Percentiles rank a stretch among this genome's conserved stretches.
Evolutionary conservation across 2,797 vertebrate genomes (phyloP).

Genomic region (Brachymystax lenok): DNA sequence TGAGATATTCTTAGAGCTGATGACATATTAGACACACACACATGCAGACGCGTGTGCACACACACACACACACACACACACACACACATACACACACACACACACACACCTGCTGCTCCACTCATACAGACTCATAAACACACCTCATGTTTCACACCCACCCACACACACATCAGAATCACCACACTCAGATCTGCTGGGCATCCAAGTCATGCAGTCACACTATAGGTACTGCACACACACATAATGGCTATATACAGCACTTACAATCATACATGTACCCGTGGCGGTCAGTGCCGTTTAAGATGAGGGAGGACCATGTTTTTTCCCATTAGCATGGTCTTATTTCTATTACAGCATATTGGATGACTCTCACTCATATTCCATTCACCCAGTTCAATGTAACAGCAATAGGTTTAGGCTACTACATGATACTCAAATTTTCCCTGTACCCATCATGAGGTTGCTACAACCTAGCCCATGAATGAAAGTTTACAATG

Average conservation of each 20-base stretch:
- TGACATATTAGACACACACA: background rate
- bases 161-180: constrained; percentile 36
- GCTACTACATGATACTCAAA: too few relatives aligned
- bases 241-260: background rate
- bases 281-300: too few relatives aligned
- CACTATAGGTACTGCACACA: background rate
- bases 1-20: constrained; percentile 31
- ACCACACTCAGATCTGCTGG: constrained; percentile 43
- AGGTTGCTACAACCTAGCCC: too few relatives aligned
- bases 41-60: background rate
- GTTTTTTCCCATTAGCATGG: too few relatives aligned
- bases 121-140: constrained; percentile 14
- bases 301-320: too few relatives aligned
- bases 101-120: background rate
- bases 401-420: too few relatives aligned
- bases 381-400: too few relatives aligned
- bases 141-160: constrained; percentile 41
- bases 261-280: too few relatives aligned
- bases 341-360: too few relatives aligned
- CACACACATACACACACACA: background rate
- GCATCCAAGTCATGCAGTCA: constrained; percentile 27
- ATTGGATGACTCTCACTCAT: too few relatives aligned
- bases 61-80: background rate
- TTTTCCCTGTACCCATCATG: too few relatives aligned
- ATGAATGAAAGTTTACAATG: too few relatives aligned